These are phyloP conservation scores for Parambassis ranga DNA, from an alignment of 2,797 vertebrate genomes.

Conservation along the genomic window DNA sequence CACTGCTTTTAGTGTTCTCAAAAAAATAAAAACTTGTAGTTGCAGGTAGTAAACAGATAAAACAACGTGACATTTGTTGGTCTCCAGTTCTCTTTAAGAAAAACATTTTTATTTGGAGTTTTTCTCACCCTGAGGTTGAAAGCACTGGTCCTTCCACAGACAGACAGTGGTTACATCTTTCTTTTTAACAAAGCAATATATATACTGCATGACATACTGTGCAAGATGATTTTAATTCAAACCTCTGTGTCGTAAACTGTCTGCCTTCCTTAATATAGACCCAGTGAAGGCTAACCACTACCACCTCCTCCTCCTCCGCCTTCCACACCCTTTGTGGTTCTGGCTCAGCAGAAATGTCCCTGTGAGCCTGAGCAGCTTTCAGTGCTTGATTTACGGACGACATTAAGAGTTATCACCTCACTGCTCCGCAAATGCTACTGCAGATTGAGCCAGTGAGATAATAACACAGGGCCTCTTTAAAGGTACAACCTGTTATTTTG, in stretches of 20 bases:
- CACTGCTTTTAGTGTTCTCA: not conserved
- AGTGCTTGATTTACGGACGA: slow-evolving; percentile 44
- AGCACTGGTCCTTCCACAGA: slow-evolving; percentile 1
- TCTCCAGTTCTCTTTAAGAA: too few species aligned
- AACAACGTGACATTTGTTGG: not conserved
- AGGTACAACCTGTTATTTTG: not conserved
- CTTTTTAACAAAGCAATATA: not conserved
- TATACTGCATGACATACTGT: not conserved
- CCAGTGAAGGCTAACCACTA: slow-evolving; percentile 55
- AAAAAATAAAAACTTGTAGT: not conserved
- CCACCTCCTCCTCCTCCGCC: slow-evolving; percentile 47
- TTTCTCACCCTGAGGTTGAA: slow-evolving; percentile 26
- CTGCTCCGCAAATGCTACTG: slow-evolving; percentile 9
- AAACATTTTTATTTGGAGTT: slow-evolving; percentile 18
- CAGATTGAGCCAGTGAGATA: not conserved
- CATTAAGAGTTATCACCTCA: slow-evolving; percentile 19
- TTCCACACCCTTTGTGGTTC: slow-evolving; percentile 75
- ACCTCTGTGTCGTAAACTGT: slow-evolving; percentile 37
- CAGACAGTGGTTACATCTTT: slow-evolving; percentile 11
- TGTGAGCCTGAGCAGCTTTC: slow-evolving; percentile 33
- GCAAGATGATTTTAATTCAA: slow-evolving; percentile 49
- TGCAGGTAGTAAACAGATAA: not conserved
- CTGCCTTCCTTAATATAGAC: slow-evolving; percentile 64
- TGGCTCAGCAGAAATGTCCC: slow-evolving; percentile 51
- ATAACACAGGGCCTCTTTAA: slow-evolving; percentile 1